These are phyloP conservation scores for Fissipunctia ypsillon DNA, from an alignment of 2,888 invertebrate species.

Conservation along the genomic window DNA sequence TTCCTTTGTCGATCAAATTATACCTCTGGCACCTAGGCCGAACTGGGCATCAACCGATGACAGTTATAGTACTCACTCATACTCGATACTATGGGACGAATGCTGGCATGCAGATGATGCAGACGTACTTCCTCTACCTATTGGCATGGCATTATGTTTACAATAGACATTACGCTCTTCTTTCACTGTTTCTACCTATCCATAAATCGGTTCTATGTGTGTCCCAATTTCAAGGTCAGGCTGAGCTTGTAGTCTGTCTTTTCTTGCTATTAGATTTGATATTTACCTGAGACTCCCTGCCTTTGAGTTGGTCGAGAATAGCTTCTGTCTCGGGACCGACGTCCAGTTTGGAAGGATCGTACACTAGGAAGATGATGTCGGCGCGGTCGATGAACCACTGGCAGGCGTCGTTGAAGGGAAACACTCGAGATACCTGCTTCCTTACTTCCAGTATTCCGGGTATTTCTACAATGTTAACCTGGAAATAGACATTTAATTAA, in stretches of 20 bases:
- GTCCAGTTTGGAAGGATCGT: constrained; percentile 98
- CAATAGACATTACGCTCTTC: background rate
- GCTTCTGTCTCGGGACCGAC: constrained; percentile 98
- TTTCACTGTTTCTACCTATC: background rate
- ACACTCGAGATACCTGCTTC: constrained; percentile 97
- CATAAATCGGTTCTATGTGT: background rate
- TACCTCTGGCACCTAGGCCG: constrained; percentile 33
- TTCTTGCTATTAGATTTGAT: background rate
- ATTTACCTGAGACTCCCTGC: constrained; percentile 96
- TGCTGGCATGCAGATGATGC: constrained; percentile 26
- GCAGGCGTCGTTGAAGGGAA: constrained; percentile 98
- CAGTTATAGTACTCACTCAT: constrained; percentile 22
- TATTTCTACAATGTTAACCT: constrained; percentile 99
- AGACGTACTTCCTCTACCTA: constrained; percentile 14
- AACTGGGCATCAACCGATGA: constrained; percentile 21
- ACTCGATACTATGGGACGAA: constrained; percentile 17
- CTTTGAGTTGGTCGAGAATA: constrained; percentile 98
- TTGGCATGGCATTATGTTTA: constrained; percentile 4
- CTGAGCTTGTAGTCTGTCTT: background rate
- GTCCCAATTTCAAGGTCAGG: background rate
- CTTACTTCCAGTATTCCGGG: constrained; percentile 98
- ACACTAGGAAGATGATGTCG: constrained; percentile 98
- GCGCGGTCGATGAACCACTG: constrained; percentile 99
- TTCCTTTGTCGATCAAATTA: constrained; percentile 37
- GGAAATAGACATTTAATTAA: constrained; percentile 47